A percentile compares a stretch with the other conserved stretches of the same genome.
phyloP scores from a whole-genome alignment of 2,113 vertebrate species.

The Corydoras sp. region DNA sequence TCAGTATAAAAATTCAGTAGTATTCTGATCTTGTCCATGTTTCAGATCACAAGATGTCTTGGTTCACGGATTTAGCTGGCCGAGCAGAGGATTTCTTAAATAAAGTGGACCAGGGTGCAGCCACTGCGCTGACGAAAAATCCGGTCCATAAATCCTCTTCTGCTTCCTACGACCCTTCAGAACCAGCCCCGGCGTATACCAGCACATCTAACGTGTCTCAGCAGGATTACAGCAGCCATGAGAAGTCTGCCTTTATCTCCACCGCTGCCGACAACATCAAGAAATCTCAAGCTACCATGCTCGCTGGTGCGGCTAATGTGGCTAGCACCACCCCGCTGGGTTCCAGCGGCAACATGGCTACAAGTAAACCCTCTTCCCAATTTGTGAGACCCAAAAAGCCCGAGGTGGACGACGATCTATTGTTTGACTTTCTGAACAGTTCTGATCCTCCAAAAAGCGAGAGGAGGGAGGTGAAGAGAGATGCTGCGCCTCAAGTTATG shows the following conservation, averaged over 20 bases:
- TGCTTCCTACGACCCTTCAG: conserved; percentile 47
- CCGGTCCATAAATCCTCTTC: conserved; percentile 49
- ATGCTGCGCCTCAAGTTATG: conserved; percentile 53
- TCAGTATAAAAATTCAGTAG: no score
- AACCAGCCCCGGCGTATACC: conserved; percentile 44
- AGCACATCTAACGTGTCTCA: conserved; percentile 53
- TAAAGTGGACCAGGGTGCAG: conserved; percentile 93
- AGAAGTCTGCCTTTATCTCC: conserved; percentile 71
- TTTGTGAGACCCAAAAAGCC: conserved; percentile 87
- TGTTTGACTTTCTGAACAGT: conserved; percentile 98
- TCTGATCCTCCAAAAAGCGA: conserved; percentile 77
- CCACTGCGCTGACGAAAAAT: conserved; percentile 75
- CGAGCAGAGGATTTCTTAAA: conserved; percentile 93
- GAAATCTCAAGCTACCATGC: conserved; percentile 73
- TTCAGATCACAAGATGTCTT: conserved; percentile 77
- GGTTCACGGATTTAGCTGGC: conserved; percentile 87
- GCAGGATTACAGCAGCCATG: conserved; percentile 48
- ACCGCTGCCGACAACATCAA: conserved; percentile 86
- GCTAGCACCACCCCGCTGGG: conserved; percentile 52
- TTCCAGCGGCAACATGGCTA: conserved; percentile 38
- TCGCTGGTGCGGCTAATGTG: conserved; percentile 74
- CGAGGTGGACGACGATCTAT: conserved; percentile 88
- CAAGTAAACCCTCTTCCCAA: conserved; percentile 69
- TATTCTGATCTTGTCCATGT: no score
- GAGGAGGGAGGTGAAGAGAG: conserved; percentile 74